Base-by-base conservation (phyloP, 2,797 vertebrate species). In the Scomberomorus guttatus region DNA sequence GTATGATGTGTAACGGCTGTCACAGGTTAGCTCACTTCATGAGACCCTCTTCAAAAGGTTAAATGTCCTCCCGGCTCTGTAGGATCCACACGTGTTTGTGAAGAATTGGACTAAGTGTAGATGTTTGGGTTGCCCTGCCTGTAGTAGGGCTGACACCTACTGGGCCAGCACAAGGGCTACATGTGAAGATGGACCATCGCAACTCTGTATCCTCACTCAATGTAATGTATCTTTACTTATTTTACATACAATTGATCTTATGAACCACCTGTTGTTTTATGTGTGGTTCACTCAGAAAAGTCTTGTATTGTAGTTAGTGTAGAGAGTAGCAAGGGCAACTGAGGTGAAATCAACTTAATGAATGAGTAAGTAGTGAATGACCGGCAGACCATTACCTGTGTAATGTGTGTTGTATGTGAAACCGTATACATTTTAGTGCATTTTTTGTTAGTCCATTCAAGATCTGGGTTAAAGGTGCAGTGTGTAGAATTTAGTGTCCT, bases 101-200 rank as follows among this genome's bases (percentile, higher is more conserved):
- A 81, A 65, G 63, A 78, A 63, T 8, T 50, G 77, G 81, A 87
- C 42, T 54, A 12, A 61, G 48, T 62, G 46, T 8, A 24, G 61
- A 61, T 75, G 52, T 79, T 4, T 46, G 57, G 77, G 79, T 44
- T 67, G 42, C n/a, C 39, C 44, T 65, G 42, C 44, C 44, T 65
- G 76, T 69, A 58, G 64, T 56, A 56, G 58, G 76, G 34, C 82
- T 51, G 75, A 77, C 63, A 75, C 68, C 82, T 51, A 12, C 69
- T 39, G 72, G 75, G 54, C 76, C 76, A 65, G 60, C 24, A 55
- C 52, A 2, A 62, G 67, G 75, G 67, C 68, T 72, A 29, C 75
- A 75, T 72, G 58, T 83, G 82, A 86, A 89, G 77, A 94, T 93
- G 93, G 92, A 93, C 42, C 82, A 25, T 50, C 62, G n/a, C 39